phyloP scores from a whole-genome alignment of 53 echinoderm and acorn worm genomes.

The Echinometra lucunter region DNA sequence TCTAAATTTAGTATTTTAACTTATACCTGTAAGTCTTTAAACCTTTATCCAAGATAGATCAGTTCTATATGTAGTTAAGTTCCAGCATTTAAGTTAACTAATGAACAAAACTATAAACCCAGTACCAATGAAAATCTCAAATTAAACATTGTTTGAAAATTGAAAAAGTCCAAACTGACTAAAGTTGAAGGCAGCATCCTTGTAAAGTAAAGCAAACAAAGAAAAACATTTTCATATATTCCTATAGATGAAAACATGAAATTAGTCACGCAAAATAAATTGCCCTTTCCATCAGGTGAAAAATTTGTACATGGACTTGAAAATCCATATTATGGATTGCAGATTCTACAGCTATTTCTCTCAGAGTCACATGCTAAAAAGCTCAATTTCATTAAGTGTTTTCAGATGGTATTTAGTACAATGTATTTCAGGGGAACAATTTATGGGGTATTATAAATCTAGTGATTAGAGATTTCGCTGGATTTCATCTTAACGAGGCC shows the following conservation, averaged over 20 bases:
- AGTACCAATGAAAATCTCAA: background rate
- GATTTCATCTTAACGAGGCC: background rate
- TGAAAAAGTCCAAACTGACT: background rate
- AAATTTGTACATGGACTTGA: too few relatives aligned
- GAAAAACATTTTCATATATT: background rate
- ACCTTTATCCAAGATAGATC: too few relatives aligned
- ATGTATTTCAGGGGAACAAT: background rate
- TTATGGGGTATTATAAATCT: background rate
- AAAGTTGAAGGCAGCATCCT: background rate
- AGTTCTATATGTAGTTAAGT: too few relatives aligned
- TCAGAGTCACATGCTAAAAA: background rate
- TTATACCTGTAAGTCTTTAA: too few relatives aligned
- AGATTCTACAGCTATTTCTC: background rate
- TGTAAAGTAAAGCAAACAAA: background rate
- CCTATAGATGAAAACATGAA: background rate
- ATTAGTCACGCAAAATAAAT: background rate
- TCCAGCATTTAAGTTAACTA: too few relatives aligned
- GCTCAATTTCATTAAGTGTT: background rate
- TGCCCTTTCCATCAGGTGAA: background rate
- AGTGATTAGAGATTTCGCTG: background rate
- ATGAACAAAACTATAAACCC: background rate
- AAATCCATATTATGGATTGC: background rate
- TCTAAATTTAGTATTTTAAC: too few relatives aligned
- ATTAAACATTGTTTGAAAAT: too few relatives aligned
- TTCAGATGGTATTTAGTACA: too few relatives aligned